phyloP scores from a whole-genome alignment of 2,888 invertebrate genomes.

The Protophormia terraenovae region DNA sequence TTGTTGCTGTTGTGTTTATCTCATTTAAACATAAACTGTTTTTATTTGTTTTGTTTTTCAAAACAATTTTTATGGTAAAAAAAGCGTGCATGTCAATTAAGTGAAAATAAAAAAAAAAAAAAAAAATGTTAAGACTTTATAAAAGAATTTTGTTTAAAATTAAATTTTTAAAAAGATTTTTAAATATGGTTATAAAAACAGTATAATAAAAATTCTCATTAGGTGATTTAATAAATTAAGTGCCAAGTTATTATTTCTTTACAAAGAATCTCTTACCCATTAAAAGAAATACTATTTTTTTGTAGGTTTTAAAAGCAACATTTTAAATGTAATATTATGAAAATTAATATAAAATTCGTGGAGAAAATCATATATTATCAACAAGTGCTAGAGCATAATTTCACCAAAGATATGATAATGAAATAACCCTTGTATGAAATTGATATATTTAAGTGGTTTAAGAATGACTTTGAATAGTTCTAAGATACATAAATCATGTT shows the following conservation, averaged over 20 bases:
- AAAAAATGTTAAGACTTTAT: background rate
- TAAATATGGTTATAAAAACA: background rate
- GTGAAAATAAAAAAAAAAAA: background rate
- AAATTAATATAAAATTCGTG: too few relatives aligned
- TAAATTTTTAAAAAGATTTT: background rate
- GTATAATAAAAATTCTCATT: background rate
- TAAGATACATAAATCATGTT: background rate
- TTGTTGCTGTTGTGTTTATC: background rate
- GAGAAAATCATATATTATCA: too few relatives aligned
- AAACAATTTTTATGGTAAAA: slow-evolving; percentile 5
- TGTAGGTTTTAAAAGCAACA: too few relatives aligned
- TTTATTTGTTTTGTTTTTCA: background rate
- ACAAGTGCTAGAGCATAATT: too few relatives aligned
- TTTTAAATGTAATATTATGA: too few relatives aligned
- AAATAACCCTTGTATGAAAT: too few relatives aligned
- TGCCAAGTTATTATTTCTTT: background rate
- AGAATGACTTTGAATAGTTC: background rate
- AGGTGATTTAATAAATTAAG: too few relatives aligned
- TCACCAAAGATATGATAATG: too few relatives aligned
- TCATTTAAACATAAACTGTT: background rate
- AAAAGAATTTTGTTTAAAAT: background rate
- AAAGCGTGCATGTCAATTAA: slow-evolving; percentile 16
- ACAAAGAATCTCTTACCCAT: background rate
- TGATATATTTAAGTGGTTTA: too few relatives aligned
- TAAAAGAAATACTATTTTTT: background rate